A percentile compares a stretch with the other conserved stretches of the same genome.
Conservation (phyloP, 2,888 invertebrate genomes). For the Tribolium freemani region DNA sequence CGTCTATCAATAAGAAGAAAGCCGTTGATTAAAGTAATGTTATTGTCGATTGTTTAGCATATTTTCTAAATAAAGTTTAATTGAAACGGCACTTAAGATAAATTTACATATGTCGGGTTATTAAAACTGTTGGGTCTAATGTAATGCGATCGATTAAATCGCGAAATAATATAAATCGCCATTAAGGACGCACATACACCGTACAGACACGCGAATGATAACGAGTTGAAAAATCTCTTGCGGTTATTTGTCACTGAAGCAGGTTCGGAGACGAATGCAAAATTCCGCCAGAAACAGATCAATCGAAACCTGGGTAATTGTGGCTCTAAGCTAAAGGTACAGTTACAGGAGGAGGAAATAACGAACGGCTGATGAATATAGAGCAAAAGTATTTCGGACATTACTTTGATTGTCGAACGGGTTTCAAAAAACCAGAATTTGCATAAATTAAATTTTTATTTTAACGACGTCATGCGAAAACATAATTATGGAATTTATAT, state of each 20-base stretch:
- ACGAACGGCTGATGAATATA: slow-evolving; percentile 12
- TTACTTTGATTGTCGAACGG: slow-evolving; percentile 35
- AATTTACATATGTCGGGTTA: slow-evolving; percentile 59
- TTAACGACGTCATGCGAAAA: slow-evolving; percentile 38
- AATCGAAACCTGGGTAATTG: slow-evolving; percentile 26
- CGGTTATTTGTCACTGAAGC: not conserved
- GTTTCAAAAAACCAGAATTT: slow-evolving; percentile 35
- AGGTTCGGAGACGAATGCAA: not conserved
- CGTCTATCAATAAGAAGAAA: not conserved
- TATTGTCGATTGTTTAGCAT: slow-evolving; percentile 54
- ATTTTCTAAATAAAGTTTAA: slow-evolving; percentile 60
- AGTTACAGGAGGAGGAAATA: slow-evolving; percentile 18
- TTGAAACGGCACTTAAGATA: slow-evolving; percentile 58
- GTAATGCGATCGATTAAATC: slow-evolving; percentile 29
- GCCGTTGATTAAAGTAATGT: slow-evolving; percentile 40
- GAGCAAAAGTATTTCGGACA: slow-evolving; percentile 29
- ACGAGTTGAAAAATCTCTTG: not conserved
- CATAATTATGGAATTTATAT: slow-evolving; percentile 38
- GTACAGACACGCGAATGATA: slow-evolving; percentile 3
- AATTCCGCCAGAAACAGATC: not conserved
- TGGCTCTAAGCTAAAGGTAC: slow-evolving; percentile 34
- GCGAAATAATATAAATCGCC: slow-evolving; percentile 49
- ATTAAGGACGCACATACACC: slow-evolving; percentile 39
- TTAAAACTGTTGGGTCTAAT: slow-evolving; percentile 30
- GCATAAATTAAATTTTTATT: slow-evolving; percentile 39